Evolutionary conservation across 35 echinoderm and acorn worm species (phyloP), one percentile per base, ranked within the genome.

Genomic region (Heliocidaris erythrogramma): DNA sequence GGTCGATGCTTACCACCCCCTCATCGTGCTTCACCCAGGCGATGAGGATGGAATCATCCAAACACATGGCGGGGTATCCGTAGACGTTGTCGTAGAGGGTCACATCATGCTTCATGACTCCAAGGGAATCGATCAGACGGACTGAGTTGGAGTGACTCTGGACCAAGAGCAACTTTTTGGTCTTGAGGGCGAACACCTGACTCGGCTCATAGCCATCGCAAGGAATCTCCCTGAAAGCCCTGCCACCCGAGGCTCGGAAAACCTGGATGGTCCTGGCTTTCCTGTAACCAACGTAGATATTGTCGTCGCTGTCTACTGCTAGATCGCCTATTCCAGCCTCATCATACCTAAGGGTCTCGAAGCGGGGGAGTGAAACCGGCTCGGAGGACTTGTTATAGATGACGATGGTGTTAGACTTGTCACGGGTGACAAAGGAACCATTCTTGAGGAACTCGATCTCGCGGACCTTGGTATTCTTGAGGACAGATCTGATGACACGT

Each of bases 21-120:
- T 92, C 91, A 30, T 92, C 50, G 21, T 92, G 47, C 29, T 92
- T 92, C 1, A 92, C 91, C 91, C 91, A 92, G 13, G 91, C 91
- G 1, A 92, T 92, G 31, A 92, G 7, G 47, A 92, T 92, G 13
- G 48, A 24, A 13, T 59, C 91, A 92, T 56, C 49, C 16, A 9
- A 2, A 12, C 48, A 92, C 47, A 92, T 48, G 29, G 91, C 91
- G 21, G 91, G 91, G 50, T 92, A 89, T 21, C 31, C 87, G 91
- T 92, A 92, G 48, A 92, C 10, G 91, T 52, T 59, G 27, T 30
- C 91, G 48, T 21, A 30, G 48, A 30, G 47, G 13, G 48, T 92
- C 12, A 92, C 49, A 30, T 32, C 50, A 24, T 59, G 29, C 49
- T 56, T 92, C 47, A 21, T 59, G 31, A 27, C 49, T 2, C 91